Evolutionary conservation across 2,888 invertebrate genomes (phyloP).

Genomic region (Thelaira solivaga): DNA sequence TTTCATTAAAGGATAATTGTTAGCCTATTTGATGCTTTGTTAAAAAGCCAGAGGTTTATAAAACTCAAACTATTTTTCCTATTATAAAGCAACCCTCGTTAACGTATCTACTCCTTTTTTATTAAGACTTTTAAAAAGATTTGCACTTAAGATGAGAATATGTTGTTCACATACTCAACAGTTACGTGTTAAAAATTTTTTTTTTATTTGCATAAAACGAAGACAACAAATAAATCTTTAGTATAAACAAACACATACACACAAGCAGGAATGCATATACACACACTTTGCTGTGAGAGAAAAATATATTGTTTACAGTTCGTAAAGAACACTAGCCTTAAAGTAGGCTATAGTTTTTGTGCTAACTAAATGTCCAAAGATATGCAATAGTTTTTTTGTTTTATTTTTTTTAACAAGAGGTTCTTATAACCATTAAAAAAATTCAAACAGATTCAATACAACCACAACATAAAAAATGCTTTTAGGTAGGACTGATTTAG

Average conservation of each 20-base stretch:
- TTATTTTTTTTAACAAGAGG: not conserved
- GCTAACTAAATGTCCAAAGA: not conserved
- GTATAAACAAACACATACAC: not conserved
- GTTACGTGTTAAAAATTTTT: constrained; percentile 36
- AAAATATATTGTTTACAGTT: constrained; percentile 25
- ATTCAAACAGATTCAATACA: no score
- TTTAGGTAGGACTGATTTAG: no score
- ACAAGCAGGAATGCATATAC: not conserved
- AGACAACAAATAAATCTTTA: constrained; percentile 9
- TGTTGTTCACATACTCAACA: not conserved
- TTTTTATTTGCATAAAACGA: constrained; percentile 19
- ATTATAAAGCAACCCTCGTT: not conserved
- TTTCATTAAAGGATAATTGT: no score
- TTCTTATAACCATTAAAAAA: no score
- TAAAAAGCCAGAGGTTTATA: no score
- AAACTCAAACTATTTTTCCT: no score
- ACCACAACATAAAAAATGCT: no score
- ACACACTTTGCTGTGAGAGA: not conserved
- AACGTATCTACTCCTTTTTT: no score
- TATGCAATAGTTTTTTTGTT: not conserved
- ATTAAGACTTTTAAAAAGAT: not conserved
- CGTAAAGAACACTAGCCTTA: constrained; percentile 3
- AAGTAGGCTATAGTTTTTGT: constrained; percentile 17
- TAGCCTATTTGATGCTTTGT: no score
- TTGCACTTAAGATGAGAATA: constrained; percentile 6